Percentiles rank a stretch among this genome's conserved stretches.
Conservation (phyloP, 2,888 invertebrate species). For the Philereme transversata region DNA sequence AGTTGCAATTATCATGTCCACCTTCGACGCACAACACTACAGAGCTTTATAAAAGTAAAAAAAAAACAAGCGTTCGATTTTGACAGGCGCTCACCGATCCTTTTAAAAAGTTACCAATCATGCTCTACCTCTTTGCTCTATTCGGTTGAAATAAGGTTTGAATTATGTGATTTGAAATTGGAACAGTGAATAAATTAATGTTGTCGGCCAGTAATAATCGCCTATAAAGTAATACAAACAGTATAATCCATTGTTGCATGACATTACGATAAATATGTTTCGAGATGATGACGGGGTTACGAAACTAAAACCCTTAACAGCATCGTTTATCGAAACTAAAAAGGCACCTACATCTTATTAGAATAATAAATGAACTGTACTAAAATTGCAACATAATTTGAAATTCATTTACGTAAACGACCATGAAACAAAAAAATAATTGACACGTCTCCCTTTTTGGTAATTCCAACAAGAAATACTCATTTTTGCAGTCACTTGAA, state of each 20-base stretch:
- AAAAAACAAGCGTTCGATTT: slow-evolving; percentile 44
- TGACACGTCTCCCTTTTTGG: slow-evolving; percentile 3
- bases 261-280: slow-evolving; percentile 52
- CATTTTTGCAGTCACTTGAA: slow-evolving; percentile 10
- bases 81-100: slow-evolving; percentile 52
- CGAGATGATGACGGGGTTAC: slow-evolving; percentile 44
- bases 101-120: slow-evolving; percentile 44
- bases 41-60: slow-evolving; percentile 43
- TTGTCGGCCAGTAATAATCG: slow-evolving; percentile 50
- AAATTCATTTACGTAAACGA: slow-evolving; percentile 1
- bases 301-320: slow-evolving; percentile 30
- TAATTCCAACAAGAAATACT: slow-evolving; percentile 1
- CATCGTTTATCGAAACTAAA: not conserved
- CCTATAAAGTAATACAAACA: slow-evolving; percentile 51
- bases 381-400: not conserved
- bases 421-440: not conserved
- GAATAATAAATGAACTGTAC: not conserved
- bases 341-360: not conserved
- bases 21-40: slow-evolving; percentile 58
- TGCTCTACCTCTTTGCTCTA: slow-evolving; percentile 39
- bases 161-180: slow-evolving; percentile 32
- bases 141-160: slow-evolving; percentile 44
- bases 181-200: slow-evolving; percentile 39
- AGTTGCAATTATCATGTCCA: slow-evolving; percentile 77
- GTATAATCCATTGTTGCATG: slow-evolving; percentile 50